A percentile compares a stretch with the other conserved stretches of the same genome.
Evolutionary conservation across 2,797 vertebrate species (phyloP).

Genomic region (Coluber constrictor): DNA sequence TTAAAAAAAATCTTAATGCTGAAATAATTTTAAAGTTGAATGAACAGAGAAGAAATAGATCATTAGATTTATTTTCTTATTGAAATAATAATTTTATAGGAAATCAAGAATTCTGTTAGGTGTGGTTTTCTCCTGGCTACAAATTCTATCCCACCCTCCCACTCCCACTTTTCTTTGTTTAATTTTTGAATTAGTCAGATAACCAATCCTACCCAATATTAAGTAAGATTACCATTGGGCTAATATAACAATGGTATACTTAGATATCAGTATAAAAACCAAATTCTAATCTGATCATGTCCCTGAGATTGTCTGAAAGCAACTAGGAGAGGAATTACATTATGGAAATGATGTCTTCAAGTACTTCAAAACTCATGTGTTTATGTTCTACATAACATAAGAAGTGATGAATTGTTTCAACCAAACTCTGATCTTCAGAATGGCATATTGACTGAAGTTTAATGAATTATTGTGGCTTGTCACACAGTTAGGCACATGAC

Average conservation of each 20-base stretch:
- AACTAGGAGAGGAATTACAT: not conserved
- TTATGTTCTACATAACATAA: not conserved
- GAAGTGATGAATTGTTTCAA: not conserved
- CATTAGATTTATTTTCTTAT: not conserved
- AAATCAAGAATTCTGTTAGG: not conserved
- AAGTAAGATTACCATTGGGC: not conserved
- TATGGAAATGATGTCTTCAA: not conserved
- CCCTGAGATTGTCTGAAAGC: not conserved
- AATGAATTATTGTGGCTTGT: not conserved
- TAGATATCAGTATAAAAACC: not conserved
- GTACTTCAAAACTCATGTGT: not conserved
- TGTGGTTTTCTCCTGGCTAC: not conserved
- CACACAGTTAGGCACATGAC: not conserved
- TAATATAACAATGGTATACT: not conserved
- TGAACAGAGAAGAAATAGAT: not conserved
- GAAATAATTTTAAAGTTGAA: not conserved
- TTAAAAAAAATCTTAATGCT: not conserved
- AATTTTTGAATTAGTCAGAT: not conserved
- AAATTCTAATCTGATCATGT: not conserved
- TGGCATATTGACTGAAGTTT: not conserved
- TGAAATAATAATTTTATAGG: not conserved
- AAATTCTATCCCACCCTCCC: not conserved
- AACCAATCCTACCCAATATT: not conserved
- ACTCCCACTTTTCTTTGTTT: not conserved
- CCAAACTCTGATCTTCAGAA: not conserved